Evolutionary conservation across 1,140 invertebrate species (phyloP).

Genomic region (Scaptomyza montana): DNA sequence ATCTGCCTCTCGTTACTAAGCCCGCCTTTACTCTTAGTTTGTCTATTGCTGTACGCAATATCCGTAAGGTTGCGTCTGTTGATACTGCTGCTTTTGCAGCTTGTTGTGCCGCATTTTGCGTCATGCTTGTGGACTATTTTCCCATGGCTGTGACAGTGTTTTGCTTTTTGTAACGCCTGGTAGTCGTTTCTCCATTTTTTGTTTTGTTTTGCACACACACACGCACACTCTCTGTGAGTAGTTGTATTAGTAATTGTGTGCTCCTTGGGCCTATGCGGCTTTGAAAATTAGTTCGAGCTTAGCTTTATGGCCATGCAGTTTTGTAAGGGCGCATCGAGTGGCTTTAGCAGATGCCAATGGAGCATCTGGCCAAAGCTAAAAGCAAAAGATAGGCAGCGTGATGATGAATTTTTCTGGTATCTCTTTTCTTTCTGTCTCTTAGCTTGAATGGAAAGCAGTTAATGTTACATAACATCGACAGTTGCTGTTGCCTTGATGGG

Average conservation of each 20-base stretch:
- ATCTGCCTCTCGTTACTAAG: background rate
- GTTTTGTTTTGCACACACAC: slow-evolving; percentile 16
- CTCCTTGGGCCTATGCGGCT: slow-evolving; percentile 55
- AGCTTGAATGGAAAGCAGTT: background rate
- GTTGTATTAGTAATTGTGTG: background rate
- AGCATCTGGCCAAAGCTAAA: slow-evolving; percentile 22
- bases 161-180: slow-evolving; percentile 32
- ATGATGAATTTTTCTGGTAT: slow-evolving; percentile 44
- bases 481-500: slow-evolving; percentile 6
- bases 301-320: slow-evolving; percentile 51
- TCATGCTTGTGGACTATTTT: slow-evolving; percentile 55
- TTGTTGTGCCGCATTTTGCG: slow-evolving; percentile 43
- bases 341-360: slow-evolving; percentile 28
- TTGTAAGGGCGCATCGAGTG: slow-evolving; percentile 23
- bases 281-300: slow-evolving; percentile 66
- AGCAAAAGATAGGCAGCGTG: slow-evolving; percentile 6
- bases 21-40: background rate
- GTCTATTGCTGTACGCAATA: slow-evolving; percentile 47
- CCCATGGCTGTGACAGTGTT: slow-evolving; percentile 34
- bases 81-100: slow-evolving; percentile 4
- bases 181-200: slow-evolving; percentile 12
- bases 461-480: slow-evolving; percentile 5
- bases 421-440: background rate
- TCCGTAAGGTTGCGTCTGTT: slow-evolving; percentile 40
- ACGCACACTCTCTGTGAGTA: too few species aligned